Base-by-base conservation (phyloP, 2,888 invertebrate species). In the Conistra vaccinii region DNA sequence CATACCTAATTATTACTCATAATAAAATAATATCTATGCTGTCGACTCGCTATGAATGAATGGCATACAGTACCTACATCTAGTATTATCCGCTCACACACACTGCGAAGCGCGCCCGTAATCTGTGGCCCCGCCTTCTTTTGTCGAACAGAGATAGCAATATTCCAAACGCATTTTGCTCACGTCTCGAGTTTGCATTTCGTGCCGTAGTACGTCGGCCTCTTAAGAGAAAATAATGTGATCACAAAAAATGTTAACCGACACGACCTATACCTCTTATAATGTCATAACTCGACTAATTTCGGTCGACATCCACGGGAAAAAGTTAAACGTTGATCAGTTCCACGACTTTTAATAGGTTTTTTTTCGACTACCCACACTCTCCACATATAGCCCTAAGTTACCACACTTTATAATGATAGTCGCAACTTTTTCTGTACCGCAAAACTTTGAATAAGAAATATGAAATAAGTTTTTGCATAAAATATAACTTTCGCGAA, bases 401-500 rank as follows among this genome's bases (percentile, higher is more conserved):
- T 70, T 62, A 60, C 65, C 29, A 51, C 74, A 53, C 76, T 76
- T 78, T 73, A 66, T 86, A 83, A 85, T 80, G 76, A 87, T 76
- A 76, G 74, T 76, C 65, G 74, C 71, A 61, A 81, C 89, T 87
- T 90, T 90, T 89, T 88, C 86, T 84, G 83, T 83, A 80, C 86
- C 84, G 84, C 85, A 78, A 87, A 92, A 91, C 92, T 92, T 91
- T 90, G 92, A 92, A 92, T 92, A 94, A 93, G 95, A 95, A 94
- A 94, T 94, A 94, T 95, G 94, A 93, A 93, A 93, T 86, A 95
- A 95, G 92, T 95, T 95, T 90, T 81, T 90, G 85, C 94, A 94
- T 95, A 95, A 95, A 94, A 93, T 90, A 94, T 89, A 93, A 94
- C 91, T 95, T 93, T 76, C 78, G 80, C 86, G 91, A 92, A 92